Conservation (phyloP, 1,140 invertebrate species). For the Ostrea denselamellosa region DNA sequence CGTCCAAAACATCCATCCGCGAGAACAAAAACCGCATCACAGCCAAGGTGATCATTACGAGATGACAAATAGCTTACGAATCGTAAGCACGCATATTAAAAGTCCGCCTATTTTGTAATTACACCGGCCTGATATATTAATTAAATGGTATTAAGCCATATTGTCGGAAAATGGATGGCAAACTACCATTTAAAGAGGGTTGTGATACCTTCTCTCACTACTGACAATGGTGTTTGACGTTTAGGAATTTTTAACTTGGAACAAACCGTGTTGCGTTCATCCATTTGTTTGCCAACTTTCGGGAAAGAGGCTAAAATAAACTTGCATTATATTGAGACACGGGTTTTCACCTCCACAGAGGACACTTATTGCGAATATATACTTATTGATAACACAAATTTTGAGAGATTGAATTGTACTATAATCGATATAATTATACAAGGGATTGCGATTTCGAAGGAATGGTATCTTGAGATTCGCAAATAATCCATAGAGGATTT, state of each 20-base stretch:
- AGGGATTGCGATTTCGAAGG: no score
- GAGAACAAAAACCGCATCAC: conserved; percentile 38
- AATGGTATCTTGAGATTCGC: no score
- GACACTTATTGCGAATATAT: no score
- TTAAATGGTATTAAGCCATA: conserved; percentile 37
- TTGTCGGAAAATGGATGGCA: conserved; percentile 29
- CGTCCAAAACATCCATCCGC: conserved; percentile 14
- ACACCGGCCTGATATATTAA: conserved; percentile 26
- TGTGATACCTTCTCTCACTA: background rate
- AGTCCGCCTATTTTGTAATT: conserved; percentile 35
- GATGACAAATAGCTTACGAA: conserved; percentile 31
- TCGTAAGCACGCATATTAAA: conserved; percentile 36
- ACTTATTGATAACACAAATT: no score
- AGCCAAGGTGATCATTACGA: conserved; percentile 28
- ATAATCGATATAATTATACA: no score
- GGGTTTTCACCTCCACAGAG: no score
- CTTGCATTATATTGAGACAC: no score
- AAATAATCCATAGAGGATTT: no score
- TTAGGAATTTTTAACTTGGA: background rate
- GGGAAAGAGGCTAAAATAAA: no score
- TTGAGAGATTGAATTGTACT: no score
- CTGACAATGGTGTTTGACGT: conserved; percentile 5
- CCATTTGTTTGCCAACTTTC: no score
- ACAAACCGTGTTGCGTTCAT: no score
- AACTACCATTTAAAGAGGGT: conserved; percentile 20